A percentile compares a stretch with the other conserved stretches of the same genome.
phyloP scores from a whole-genome alignment of 2,888 invertebrate species.

The Campaea margaritaria region DNA sequence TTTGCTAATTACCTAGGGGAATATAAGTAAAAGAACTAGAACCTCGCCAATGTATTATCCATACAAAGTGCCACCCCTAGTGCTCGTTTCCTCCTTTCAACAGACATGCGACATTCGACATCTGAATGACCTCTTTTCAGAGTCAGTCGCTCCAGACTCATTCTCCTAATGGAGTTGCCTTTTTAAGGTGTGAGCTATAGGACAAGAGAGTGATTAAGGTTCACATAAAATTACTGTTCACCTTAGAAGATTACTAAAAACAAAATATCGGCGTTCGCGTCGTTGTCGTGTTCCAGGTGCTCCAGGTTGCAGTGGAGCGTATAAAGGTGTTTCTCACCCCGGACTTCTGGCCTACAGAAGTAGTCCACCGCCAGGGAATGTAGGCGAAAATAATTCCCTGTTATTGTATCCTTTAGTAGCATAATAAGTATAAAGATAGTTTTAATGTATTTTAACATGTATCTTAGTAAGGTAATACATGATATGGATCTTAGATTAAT shows the following conservation, averaged over 20 bases:
- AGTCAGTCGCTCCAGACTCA: constrained; percentile 73
- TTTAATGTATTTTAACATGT: too few relatives aligned
- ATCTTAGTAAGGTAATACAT: too few relatives aligned
- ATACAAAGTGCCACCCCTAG: constrained; percentile 9
- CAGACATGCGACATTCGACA: constrained; percentile 62
- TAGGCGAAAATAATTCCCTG: too few relatives aligned
- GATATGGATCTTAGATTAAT: too few relatives aligned
- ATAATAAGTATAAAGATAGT: too few relatives aligned
- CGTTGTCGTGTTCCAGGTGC: too few relatives aligned
- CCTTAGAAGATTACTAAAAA: background rate
- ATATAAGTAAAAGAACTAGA: constrained; percentile 2
- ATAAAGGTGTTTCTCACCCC: too few relatives aligned
- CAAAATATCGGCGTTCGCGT: too few relatives aligned
- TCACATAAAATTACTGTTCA: background rate
- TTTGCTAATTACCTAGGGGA: background rate
- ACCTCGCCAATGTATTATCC: constrained; percentile 3
- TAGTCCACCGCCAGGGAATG: too few relatives aligned
- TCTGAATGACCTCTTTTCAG: constrained; percentile 79
- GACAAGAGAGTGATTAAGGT: constrained; percentile 33
- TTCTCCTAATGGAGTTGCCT: constrained; percentile 81
- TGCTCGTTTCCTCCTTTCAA: constrained; percentile 20
- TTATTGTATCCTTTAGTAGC: too few relatives aligned
- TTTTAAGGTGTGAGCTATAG: constrained; percentile 66
- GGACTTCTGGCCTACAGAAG: too few relatives aligned
- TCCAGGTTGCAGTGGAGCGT: too few relatives aligned